Evolutionary conservation across 35 echinoderm and acorn worm species (phyloP), one percentile per base, ranked within the genome.

Genomic region (Ophiothrix spiculata): DNA sequence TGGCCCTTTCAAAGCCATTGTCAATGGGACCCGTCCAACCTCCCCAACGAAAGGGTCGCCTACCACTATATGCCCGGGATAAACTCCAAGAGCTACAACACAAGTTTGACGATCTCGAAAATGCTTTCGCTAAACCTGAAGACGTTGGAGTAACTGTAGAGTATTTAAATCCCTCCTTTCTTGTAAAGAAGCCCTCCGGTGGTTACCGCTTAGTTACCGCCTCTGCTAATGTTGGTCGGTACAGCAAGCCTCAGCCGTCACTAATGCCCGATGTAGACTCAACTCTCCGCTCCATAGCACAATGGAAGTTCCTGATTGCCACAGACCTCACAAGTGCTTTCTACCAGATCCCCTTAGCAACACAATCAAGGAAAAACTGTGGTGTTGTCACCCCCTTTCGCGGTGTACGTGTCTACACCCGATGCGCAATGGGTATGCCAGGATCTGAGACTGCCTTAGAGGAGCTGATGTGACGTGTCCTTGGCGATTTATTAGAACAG

Each of bases 61-160:
- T 90, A 0, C 81, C 88, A 33, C 36, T 76, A 31, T 90, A 91
- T 36, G 56, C 82, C 13, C 75, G 35, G 16, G 78, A 83, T 74
- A 94, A 95, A 39, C 89, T 88, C 46, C 32, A 76, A 39, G 88
- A 91, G 14, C 79, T 95, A 36, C 93, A 95, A 41, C 42, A 79
- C 4, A 95, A 95, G 36, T 95, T 87, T 91, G 88, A 90, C 40
- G 83, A 94, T 21, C 56, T 94, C 14, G 88, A 87, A 74, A 17
- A 85, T 33, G 86, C 80, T 23, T 93, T 93, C 69, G 87, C 88
- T 0, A 1, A 78, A n/a, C 83, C 87, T 17, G 87, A 94, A 54
- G 92, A 94, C 82, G 56, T 94, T n/a, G 77, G 40, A 6, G 41
- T 94, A 0, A 10, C 6, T 37, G 91, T 93, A 2, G 88, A 94